Percentiles rank a stretch among this genome's conserved stretches.
Evolutionary conservation across 2,113 vertebrate genomes (phyloP).

Genomic region (Isurus oxyrinchus): DNA sequence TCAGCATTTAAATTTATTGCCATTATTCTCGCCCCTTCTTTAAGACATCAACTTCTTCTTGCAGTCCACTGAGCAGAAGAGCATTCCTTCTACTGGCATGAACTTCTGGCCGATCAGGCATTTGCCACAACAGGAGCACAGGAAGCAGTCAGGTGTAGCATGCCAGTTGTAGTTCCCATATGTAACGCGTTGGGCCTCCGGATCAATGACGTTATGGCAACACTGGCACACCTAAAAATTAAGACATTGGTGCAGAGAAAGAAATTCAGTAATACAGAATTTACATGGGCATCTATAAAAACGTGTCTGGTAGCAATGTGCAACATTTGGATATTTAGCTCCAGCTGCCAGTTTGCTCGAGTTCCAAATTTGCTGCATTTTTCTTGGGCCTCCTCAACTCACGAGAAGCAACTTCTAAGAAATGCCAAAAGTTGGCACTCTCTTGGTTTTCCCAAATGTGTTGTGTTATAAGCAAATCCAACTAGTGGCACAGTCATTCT

Average conservation of each 20-base stretch:
- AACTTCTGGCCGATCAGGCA: conserved; percentile 86
- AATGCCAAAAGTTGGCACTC: neutral
- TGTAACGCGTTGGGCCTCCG: conserved; percentile 84
- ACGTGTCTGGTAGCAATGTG: neutral
- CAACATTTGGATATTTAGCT: neutral
- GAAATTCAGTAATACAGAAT: neutral
- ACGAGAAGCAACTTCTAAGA: neutral
- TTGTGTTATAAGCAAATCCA: neutral
- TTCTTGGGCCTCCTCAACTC: neutral
- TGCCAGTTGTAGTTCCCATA: conserved; percentile 91
- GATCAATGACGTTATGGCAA: conserved; percentile 80
- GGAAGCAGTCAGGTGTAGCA: conserved; percentile 74
- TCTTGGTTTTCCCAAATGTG: neutral
- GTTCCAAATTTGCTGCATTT: neutral
- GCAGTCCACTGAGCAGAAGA: conserved; percentile 89
- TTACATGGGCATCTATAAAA: neutral
- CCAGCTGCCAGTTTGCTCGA: neutral
- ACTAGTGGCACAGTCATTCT: neutral
- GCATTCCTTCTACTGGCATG: conserved; percentile 77
- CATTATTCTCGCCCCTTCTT: neutral
- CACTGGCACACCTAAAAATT: conserved; percentile 69
- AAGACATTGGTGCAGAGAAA: conserved; percentile 38
- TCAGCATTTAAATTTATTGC: neutral
- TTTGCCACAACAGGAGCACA: conserved; percentile 86
- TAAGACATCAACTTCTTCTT: conserved; percentile 73